Base-by-base conservation (phyloP, 2,797 vertebrate genomes). In the Oreochromis grahami region DNA sequence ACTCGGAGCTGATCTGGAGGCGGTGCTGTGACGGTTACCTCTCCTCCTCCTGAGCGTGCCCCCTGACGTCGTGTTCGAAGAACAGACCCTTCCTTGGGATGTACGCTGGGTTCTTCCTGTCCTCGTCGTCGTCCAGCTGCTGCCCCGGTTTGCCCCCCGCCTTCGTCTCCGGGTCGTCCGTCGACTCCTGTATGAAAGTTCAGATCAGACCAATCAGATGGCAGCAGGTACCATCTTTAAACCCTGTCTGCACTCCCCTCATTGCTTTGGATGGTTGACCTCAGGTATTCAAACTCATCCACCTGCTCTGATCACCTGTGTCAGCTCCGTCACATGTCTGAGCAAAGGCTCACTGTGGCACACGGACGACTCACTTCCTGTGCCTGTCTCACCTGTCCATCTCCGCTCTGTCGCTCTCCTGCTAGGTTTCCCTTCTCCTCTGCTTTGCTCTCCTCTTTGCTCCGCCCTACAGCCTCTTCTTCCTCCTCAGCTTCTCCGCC, bases 1-100 rank as follows among this genome's bases (percentile, higher is more conserved):
- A 0, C 34, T 41, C 7, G 0, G 2, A 1, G 12, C 21, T 7
- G 7, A 68, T 0, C 13, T 43, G 13, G 12, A 43, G 63, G 38
- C 21, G 8, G 21, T 6, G 65, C 65, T 29, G 26, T 8, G 60
- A 24, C 0, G 10, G 8, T 12, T 83, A 95, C 83, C 90, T 86
- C 95, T 99, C 98, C 83, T 99, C 98, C 88, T 99, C 98, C 90
- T 98, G 98, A 0, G 98, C 91, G 82, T 98, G 98, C 6, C 98
- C 98, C 72, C 98, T 94, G 48, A 99, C 98, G 26, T 99, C 98
- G 2, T 99, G 98, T 89, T 99, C 98, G 10, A 99, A 99, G 96
- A 99, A 99, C 78, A 99, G 96, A 29, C 98, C 98, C 91, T 98
- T 99, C 76, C 98, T 96, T 0, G 98, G 98, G 90, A 99, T 99